These are phyloP conservation scores for Clarias laeviceps DNA, from an alignment of 2,797 vertebrate genomes.

Conservation along the genomic window DNA sequence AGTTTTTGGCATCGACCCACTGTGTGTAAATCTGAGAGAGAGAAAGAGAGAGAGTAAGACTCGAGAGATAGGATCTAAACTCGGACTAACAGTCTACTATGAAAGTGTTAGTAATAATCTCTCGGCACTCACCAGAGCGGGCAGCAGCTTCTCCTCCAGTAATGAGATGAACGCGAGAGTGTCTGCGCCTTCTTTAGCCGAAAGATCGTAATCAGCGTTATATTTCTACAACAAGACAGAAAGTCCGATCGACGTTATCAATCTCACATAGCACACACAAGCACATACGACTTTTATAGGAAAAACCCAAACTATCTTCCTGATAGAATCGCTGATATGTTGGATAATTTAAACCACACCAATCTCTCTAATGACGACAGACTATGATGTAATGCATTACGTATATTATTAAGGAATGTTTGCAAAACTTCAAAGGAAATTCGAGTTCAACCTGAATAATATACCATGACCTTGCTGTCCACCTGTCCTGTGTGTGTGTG, in stretches of 20 bases:
- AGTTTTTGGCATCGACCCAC: slow-evolving; percentile 84
- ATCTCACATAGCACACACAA: not conserved
- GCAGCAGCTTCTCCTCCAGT: slow-evolving; percentile 83
- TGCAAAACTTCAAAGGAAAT: not conserved
- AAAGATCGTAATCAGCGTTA: slow-evolving; percentile 83
- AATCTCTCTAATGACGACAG: not conserved
- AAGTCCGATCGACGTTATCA: not conserved
- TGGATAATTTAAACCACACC: not conserved
- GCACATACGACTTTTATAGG: no score
- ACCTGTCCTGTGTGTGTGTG: not conserved
- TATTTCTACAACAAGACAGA: slow-evolving; percentile 72
- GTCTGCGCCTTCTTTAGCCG: slow-evolving; percentile 79
- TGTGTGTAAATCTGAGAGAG: slow-evolving; percentile 80
- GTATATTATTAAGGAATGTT: not conserved
- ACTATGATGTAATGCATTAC: not conserved
- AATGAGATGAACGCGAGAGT: slow-evolving; percentile 82
- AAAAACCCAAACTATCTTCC: not conserved
- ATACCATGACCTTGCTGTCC: not conserved
- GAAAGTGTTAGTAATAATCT: no score
- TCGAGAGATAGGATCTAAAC: no score
- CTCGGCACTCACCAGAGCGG: slow-evolving; percentile 75
- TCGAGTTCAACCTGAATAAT: not conserved
- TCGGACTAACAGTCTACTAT: not conserved
- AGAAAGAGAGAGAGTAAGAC: not conserved
- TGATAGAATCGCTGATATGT: not conserved